These are phyloP conservation scores for Sminthurinus aureus DNA, from an alignment of 2,888 invertebrate species.

Conservation along the genomic window DNA sequence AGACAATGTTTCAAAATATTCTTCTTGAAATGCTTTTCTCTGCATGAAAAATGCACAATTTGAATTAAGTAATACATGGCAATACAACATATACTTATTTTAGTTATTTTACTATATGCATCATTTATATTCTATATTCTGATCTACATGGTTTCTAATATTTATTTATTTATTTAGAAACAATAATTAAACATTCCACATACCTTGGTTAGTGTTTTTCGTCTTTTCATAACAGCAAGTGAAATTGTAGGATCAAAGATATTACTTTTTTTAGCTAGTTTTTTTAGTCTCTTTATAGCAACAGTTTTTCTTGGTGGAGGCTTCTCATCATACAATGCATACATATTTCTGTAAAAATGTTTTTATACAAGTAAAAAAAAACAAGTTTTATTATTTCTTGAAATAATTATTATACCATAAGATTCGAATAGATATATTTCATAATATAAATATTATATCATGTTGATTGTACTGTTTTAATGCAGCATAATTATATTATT, in stretches of 20 bases:
- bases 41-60: too few species aligned
- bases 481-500: too few species aligned
- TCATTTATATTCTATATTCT: neutral
- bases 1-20: conserved; percentile 26
- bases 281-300: neutral
- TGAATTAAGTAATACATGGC: too few species aligned
- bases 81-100: too few species aligned
- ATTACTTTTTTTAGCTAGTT: neutral
- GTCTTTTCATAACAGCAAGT: neutral
- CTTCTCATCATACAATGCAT: conserved; percentile 19
- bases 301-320: neutral
- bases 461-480: too few species aligned
- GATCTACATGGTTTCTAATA: neutral
- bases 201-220: conserved; percentile 30
- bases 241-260: neutral
- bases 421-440: neutral
- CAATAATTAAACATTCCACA: neutral
- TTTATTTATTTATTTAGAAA: neutral
- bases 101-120: neutral
- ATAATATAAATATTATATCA: neutral
- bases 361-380: neutral
- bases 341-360: conserved; percentile 25
- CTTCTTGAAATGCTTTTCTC: conserved; percentile 35
- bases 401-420: neutral
- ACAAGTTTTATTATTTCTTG: neutral